Percentiles rank a stretch among this genome's conserved stretches.
phyloP scores from a whole-genome alignment of 2,888 invertebrate genomes.

The Melieria omissa region DNA sequence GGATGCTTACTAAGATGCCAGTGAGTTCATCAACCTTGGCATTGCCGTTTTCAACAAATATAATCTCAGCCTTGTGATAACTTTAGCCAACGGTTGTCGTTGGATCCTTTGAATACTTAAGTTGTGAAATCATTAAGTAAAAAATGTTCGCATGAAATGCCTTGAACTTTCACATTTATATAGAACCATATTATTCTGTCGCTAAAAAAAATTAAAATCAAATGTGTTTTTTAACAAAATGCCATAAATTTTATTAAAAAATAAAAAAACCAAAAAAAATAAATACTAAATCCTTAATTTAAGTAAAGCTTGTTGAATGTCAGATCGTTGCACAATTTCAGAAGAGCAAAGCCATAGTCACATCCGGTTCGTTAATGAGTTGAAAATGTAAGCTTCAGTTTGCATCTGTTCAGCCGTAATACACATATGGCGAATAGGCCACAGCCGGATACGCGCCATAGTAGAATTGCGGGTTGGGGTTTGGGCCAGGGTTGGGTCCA shows the following conservation, averaged over 20 bases:
- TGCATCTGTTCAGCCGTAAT: conserved; percentile 40
- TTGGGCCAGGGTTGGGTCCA: conserved; percentile 38
- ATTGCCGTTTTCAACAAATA: too few relatives aligned
- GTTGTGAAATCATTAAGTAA: too few relatives aligned
- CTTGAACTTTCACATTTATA: too few relatives aligned
- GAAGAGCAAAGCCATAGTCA: conserved; percentile 1
- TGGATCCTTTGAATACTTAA: too few relatives aligned
- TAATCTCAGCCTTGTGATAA: too few relatives aligned
- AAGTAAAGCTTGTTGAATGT: neutral
- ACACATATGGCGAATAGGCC: conserved; percentile 40
- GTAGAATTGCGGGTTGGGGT: conserved; percentile 35
- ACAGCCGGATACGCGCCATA: conserved; percentile 39
- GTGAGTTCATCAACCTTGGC: too few relatives aligned
- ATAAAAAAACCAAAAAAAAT: conserved; percentile 1
- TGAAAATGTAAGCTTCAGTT: neutral
- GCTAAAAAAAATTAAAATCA: too few relatives aligned
- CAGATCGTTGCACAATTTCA: neutral
- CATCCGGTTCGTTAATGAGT: neutral
- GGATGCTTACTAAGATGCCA: too few relatives aligned
- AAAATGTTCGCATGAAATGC: too few relatives aligned
- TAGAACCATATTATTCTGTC: too few relatives aligned
- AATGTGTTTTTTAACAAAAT: neutral
- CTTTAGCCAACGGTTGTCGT: too few relatives aligned
- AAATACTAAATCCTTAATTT: neutral
- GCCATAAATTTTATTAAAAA: conserved; percentile 21